Base-by-base conservation (phyloP, 2,797 vertebrate species). In the Enteromius fasciolatus region DNA sequence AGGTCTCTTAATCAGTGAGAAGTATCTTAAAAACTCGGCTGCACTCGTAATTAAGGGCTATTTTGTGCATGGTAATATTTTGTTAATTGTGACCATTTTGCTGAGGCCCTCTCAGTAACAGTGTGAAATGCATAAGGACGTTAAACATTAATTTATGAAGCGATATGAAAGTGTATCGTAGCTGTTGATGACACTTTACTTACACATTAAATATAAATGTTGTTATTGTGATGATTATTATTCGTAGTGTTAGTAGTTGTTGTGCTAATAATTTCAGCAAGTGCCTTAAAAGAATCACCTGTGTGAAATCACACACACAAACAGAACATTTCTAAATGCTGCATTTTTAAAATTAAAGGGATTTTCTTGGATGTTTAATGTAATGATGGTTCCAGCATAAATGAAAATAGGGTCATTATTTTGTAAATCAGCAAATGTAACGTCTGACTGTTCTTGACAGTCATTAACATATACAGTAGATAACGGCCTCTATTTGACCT, bases 401-500 rank as follows among this genome's bases (percentile, higher is more conserved):
- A 84, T 76, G 78, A 41, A 81, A 85, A 69, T 80, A 31, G 36
- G 67, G 70, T 72, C 76, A 81, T 86, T 87, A 86, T 86, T 87
- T 86, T 74, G 54, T 61, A 87, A 88, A 83, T 90, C 89, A 88
- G 87, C 89, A 90, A 94, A 94, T 93, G 94, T 91, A 94, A 93
- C 93, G 89, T 88, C 89, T 87, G 90, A 79, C 91, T 78, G 87
- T 94, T 91, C 91, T 86, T 87, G 87, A 80, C 23, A 70, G 69
- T 92, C 90, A 87, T 91, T 92, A 92, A 86, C 83, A 89, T 90
- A 91, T 86, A 41, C 39, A 41, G 39, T 41, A 85, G 81, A 88
- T 87, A 88, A 91, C 92, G 87, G 63, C 90, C 92, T 94, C 91
- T 90, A 90, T 84, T 91, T 92, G 93, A 95, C 95, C 95, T 95